A percentile compares a stretch with the other conserved stretches of the same genome.
Evolutionary conservation across 2,113 vertebrate genomes (phyloP).

Genomic region (Lathamus discolor): DNA sequence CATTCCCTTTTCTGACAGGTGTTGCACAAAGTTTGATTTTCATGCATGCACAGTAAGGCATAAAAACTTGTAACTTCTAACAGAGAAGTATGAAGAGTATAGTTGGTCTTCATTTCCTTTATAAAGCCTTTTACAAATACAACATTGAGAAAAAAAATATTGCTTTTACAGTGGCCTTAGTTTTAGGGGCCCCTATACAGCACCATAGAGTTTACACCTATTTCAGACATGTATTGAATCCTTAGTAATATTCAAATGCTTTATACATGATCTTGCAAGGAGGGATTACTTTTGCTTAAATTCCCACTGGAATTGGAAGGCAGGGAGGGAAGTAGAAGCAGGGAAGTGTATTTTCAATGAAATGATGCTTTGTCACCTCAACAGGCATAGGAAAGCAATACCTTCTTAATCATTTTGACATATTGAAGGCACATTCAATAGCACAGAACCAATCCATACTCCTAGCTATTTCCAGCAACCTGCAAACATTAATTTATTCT

Average conservation of each 20-base stretch:
- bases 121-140: background rate
- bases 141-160: background rate
- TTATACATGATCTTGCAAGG: background rate
- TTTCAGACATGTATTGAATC: background rate
- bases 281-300: background rate
- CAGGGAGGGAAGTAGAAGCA: background rate
- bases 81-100: background rate
- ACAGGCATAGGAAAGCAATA: background rate
- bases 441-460: background rate
- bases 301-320: background rate
- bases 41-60: background rate
- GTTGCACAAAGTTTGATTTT: background rate
- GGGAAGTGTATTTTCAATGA: background rate
- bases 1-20: background rate
- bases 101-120: background rate
- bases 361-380: background rate
- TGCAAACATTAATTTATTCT: background rate
- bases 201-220: background rate
- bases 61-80: background rate
- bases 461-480: background rate
- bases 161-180: background rate
- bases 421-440: background rate
- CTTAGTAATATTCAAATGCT: background rate
- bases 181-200: background rate
- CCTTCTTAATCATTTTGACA: background rate